A percentile compares a stretch with the other conserved stretches of the same genome.
Evolutionary conservation across 1,140 invertebrate species (phyloP).

Genomic region (Drosophila ironensis): DNA sequence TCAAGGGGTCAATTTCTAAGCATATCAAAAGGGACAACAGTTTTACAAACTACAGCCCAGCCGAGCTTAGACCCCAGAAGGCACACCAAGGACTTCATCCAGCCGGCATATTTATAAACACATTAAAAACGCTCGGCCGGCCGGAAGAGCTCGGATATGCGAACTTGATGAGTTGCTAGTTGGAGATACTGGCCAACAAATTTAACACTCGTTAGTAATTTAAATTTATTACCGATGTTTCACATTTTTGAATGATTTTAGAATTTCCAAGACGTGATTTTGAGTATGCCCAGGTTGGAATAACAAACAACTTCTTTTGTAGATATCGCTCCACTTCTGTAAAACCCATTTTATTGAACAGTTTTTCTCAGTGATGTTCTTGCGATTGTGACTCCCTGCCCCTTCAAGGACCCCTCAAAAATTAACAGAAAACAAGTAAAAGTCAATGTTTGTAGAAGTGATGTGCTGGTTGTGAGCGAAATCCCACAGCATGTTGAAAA

Average conservation of each 20-base stretch:
- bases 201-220: not conserved
- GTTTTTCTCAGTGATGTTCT: constrained; percentile 21
- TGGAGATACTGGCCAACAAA: not conserved
- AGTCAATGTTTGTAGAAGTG: constrained; percentile 63
- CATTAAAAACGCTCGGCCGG: constrained; percentile 66
- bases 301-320: too few species aligned
- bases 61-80: not conserved
- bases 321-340: too few species aligned
- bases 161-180: constrained; percentile 44
- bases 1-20: constrained; percentile 67
- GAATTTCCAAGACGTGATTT: not conserved
- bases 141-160: constrained; percentile 11
- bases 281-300: too few species aligned
- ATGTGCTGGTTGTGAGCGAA: constrained; percentile 19
- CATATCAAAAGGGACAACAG: constrained; percentile 49
- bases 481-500: constrained; percentile 55
- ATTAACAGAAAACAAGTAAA: constrained; percentile 56
- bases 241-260: too few species aligned
- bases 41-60: constrained; percentile 46
- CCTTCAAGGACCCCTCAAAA: constrained; percentile 7
- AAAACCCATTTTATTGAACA: too few species aligned
- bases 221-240: too few species aligned
- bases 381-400: not conserved
- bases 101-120: constrained; percentile 57
- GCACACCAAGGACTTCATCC: constrained; percentile 5